Percentiles rank a stretch among this genome's conserved stretches.
phyloP scores from a whole-genome alignment of 1,140 invertebrate species.

The Drosophila elegans region DNA sequence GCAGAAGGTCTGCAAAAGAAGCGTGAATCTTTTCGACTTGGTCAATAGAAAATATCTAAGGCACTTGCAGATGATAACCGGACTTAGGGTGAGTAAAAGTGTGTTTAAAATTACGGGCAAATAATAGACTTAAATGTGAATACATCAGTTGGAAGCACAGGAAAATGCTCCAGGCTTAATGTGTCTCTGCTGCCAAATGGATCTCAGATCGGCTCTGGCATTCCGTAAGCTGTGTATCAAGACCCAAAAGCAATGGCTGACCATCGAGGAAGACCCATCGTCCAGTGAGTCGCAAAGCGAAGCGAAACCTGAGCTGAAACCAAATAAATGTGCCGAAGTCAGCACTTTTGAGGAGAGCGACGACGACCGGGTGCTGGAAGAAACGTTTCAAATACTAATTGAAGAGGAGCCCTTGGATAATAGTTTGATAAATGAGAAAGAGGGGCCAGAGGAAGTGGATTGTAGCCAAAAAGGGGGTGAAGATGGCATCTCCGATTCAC shows the following conservation, averaged over 20 bases:
- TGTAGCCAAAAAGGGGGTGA: conserved; percentile 1
- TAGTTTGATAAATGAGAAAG: not conserved
- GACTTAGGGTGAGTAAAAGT: conserved; percentile 33
- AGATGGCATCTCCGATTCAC: not conserved
- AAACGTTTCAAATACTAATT: conserved; percentile 49
- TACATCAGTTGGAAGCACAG: conserved; percentile 24
- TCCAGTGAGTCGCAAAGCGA: conserved; percentile 20
- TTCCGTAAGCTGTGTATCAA: conserved; percentile 61
- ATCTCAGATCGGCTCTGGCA: conserved; percentile 44
- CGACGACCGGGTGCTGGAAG: not conserved
- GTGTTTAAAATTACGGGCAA: not conserved
- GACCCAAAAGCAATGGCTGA: conserved; percentile 45
- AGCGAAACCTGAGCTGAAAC: not conserved
- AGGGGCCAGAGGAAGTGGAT: conserved; percentile 11
- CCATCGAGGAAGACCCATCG: not conserved
- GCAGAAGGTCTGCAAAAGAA: conserved; percentile 31
- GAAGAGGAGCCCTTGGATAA: conserved; percentile 23
- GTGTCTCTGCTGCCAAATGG: conserved; percentile 56
- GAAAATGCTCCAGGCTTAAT: conserved; percentile 42
- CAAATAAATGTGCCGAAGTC: not conserved
- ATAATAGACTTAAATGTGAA: not conserved
- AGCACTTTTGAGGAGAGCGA: conserved; percentile 27
- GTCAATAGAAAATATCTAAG: conserved; percentile 41
- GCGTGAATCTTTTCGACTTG: conserved; percentile 48
- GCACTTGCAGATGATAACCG: conserved; percentile 51